A percentile compares a stretch with the other conserved stretches of the same genome.
Conservation (phyloP, 2,113 vertebrate species). For the Gallinago media region DNA sequence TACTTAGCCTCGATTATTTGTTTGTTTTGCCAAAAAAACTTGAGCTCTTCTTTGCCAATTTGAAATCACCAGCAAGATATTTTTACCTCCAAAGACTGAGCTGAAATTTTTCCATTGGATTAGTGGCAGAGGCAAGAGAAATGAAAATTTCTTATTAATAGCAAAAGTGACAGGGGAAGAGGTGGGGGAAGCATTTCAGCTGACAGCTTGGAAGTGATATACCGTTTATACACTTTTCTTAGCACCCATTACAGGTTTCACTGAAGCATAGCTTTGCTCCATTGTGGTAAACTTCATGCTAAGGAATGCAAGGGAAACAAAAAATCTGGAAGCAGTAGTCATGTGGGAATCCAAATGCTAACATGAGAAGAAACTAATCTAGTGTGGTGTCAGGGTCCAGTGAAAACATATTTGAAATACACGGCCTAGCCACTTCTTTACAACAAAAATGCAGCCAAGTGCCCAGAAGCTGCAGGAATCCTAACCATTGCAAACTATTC, state of each 20-base stretch:
- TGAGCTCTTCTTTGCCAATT: neutral
- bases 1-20: neutral
- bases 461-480: neutral
- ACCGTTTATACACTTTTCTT: neutral
- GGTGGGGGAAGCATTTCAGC: neutral
- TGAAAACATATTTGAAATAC: neutral
- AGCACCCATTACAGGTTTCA: neutral
- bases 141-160: neutral
- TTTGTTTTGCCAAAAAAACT: neutral
- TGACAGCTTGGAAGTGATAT: neutral
- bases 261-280: neutral
- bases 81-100: neutral
- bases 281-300: neutral
- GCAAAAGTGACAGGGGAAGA: neutral
- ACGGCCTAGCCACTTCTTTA: neutral
- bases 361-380: neutral
- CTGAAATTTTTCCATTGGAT: neutral
- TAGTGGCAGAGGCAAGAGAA: neutral
- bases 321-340: neutral
- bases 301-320: constrained; percentile 10
- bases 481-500: neutral
- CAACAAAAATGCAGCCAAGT: neutral
- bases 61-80: neutral
- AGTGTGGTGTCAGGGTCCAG: neutral
- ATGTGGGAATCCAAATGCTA: neutral